Conservation (phyloP, 2,113 vertebrate species). For the Speoplatyrhinus poulsoni region DNA sequence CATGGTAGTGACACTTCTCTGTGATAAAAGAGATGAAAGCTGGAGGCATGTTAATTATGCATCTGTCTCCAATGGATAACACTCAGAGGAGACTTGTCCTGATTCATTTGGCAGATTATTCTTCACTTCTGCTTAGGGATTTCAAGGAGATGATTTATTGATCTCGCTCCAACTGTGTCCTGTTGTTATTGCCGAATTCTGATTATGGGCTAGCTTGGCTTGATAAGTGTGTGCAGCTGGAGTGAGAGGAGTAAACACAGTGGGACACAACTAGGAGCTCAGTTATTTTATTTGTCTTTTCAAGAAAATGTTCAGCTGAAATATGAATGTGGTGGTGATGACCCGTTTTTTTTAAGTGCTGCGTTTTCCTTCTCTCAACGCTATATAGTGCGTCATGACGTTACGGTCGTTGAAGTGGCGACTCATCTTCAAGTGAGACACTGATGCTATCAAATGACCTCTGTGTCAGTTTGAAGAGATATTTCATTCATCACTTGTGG, state of each 20-base stretch:
- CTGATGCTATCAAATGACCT: too few species aligned
- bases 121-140: constrained; percentile 41
- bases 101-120: constrained; percentile 52
- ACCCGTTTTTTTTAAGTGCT: too few species aligned
- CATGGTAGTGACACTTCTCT: constrained; percentile 42
- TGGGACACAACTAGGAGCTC: background rate
- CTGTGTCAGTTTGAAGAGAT: too few species aligned
- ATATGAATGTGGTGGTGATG: too few species aligned
- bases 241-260: background rate
- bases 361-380: too few species aligned
- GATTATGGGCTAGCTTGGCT: constrained; percentile 28
- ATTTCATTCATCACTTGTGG: too few species aligned
- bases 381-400: too few species aligned
- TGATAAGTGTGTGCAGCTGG: constrained; percentile 31
- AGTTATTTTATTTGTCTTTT: too few species aligned
- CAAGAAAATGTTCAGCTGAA: too few species aligned
- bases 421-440: too few species aligned
- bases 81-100: constrained; percentile 57
- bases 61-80: constrained; percentile 51
- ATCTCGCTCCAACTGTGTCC: constrained; percentile 47
- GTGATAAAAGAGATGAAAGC: constrained; percentile 54
- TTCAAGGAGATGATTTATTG: constrained; percentile 54
- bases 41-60: constrained; percentile 51
- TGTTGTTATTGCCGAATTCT: constrained; percentile 39
- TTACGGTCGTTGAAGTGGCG: too few species aligned